Evolutionary conservation across 1,140 invertebrate species (phyloP).

Genomic region (Carposina sasakii): DNA sequence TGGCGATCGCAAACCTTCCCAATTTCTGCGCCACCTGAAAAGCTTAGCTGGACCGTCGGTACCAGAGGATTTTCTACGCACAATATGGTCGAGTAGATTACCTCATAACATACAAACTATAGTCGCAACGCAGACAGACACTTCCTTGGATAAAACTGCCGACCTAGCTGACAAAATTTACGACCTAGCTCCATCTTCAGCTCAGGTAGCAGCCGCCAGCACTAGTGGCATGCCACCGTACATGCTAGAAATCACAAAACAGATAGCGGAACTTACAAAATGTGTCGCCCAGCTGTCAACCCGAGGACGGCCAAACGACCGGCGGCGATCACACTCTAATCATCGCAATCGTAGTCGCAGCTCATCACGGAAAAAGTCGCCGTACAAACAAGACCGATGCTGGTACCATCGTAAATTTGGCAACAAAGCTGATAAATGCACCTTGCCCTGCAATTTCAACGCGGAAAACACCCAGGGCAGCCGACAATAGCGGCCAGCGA

Average conservation of each 20-base stretch:
- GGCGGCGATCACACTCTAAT: background rate
- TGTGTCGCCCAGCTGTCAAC: background rate
- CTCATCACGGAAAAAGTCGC: background rate
- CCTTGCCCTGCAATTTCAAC: background rate
- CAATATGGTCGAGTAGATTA: conserved; percentile 7
- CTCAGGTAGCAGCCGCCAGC: background rate
- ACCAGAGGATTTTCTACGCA: conserved; percentile 3
- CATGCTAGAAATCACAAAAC: background rate
- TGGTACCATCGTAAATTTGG: conserved; percentile 4
- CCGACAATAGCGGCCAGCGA: conserved; percentile 8
- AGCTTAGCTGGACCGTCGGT: conserved; percentile 7
- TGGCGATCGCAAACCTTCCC: conserved; percentile 28
- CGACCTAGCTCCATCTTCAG: background rate
- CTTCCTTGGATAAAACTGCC: background rate
- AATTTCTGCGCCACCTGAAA: conserved; percentile 26
- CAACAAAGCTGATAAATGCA: background rate
- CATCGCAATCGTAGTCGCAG: background rate
- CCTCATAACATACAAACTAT: conserved; percentile 2
- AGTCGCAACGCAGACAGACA: background rate
- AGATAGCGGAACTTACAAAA: conserved; percentile 4
- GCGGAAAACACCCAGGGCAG: conserved; percentile 1
- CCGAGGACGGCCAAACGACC: background rate
- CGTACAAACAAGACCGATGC: background rate
- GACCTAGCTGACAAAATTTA: conserved; percentile 9
- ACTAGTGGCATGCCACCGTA: background rate